phyloP scores from a whole-genome alignment of 2,113 vertebrate species.

The Pundamilia nyererei region DNA sequence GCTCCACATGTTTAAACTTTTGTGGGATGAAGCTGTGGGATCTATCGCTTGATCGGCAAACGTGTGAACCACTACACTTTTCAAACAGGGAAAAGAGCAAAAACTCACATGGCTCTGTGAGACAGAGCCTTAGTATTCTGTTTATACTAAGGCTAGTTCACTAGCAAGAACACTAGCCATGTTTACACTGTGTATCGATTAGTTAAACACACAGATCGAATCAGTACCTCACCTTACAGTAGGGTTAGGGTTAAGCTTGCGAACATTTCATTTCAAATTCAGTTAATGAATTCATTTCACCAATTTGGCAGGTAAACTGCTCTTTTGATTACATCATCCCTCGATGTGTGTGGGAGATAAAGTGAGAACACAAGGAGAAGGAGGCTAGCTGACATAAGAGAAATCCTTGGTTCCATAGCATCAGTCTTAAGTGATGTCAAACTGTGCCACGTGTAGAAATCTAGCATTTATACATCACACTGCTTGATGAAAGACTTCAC shows the following conservation, averaged over 20 bases:
- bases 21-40: not conserved
- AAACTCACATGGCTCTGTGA: not conserved
- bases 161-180: not conserved
- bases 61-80: not conserved
- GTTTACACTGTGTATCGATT: not conserved
- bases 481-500: not conserved
- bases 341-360: not conserved
- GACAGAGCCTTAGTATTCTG: not conserved
- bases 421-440: not conserved
- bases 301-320: not conserved
- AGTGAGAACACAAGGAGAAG: not conserved
- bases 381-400: not conserved
- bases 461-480: not conserved
- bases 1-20: not conserved
- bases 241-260: not conserved
- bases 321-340: not conserved
- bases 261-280: not conserved
- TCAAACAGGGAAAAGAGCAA: not conserved
- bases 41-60: not conserved
- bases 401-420: not conserved
- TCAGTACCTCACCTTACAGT: not conserved
- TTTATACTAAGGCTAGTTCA: not conserved
- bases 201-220: not conserved
- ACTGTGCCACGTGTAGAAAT: not conserved
- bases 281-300: not conserved